Evolutionary conservation across 2,888 invertebrate species (phyloP).

Genomic region (Plebejus anna): DNA sequence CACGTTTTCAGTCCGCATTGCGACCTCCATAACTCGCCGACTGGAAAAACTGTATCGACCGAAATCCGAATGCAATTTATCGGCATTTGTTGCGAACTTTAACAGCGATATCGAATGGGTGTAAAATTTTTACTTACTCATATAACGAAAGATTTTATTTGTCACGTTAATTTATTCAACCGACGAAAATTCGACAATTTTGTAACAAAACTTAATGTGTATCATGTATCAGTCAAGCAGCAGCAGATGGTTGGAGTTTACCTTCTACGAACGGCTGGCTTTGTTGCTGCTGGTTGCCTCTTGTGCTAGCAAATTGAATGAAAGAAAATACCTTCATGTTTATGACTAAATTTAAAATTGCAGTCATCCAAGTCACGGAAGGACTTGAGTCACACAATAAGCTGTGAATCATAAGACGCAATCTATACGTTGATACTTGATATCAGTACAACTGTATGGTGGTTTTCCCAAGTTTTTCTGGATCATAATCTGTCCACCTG

Average conservation of each 20-base stretch:
- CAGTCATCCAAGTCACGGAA: background rate
- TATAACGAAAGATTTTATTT: background rate
- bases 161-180: too few relatives aligned
- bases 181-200: too few relatives aligned
- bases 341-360: background rate
- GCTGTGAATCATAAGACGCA: background rate
- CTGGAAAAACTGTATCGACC: background rate
- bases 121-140: background rate
- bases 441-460: background rate
- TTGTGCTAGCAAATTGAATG: background rate
- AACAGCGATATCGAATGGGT: background rate
- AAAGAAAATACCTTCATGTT: background rate
- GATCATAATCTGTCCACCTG: background rate
- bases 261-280: too few relatives aligned
- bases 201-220: too few relatives aligned
- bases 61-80: slow-evolving; percentile 6
- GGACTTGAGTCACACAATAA: background rate
- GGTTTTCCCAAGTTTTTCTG: background rate
- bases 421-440: background rate
- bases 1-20: slow-evolving; percentile 14
- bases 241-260: too few relatives aligned
- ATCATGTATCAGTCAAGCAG: too few relatives aligned
- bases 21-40: slow-evolving; percentile 16
- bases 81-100: background rate
- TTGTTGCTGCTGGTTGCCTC: too few relatives aligned